These are phyloP conservation scores for Sipunculus nudus DNA, from an alignment of 2,888 invertebrate genomes.

Conservation along the genomic window DNA sequence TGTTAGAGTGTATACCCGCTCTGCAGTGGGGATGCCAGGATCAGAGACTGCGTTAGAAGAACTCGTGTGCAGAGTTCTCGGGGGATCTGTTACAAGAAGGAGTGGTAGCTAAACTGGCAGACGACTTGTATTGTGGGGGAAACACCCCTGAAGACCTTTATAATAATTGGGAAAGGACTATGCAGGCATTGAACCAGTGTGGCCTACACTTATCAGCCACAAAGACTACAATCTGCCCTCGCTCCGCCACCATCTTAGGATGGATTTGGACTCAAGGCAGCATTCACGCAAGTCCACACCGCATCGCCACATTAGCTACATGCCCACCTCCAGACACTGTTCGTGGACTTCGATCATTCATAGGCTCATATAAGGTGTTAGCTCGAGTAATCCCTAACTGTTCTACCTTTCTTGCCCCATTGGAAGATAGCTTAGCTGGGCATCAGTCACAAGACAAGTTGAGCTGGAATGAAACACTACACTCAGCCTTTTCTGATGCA, in stretches of 20 bases:
- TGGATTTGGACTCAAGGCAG: conserved; percentile 28
- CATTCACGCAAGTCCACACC: conserved; percentile 22
- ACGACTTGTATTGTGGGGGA: conserved; percentile 16
- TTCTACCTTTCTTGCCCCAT: neutral
- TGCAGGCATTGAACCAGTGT: conserved; percentile 9
- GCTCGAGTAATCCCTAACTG: conserved; percentile 9
- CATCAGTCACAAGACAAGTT: neutral
- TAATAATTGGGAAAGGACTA: conserved; percentile 10
- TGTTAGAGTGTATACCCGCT: conserved; percentile 16
- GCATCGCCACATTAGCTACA: conserved; percentile 1
- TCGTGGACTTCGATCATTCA: neutral
- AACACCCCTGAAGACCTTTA: conserved; percentile 7
- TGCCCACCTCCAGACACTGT: conserved; percentile 9
- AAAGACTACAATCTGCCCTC: conserved; percentile 15
- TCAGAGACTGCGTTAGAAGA: conserved; percentile 33
- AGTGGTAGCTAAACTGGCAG: conserved; percentile 25
- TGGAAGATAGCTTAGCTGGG: neutral
- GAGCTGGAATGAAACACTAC: neutral
- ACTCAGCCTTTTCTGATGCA: neutral
- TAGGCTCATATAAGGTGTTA: conserved; percentile 6
- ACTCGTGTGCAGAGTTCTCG: conserved; percentile 29
- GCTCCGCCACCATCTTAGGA: neutral
- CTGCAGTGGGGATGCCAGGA: conserved; percentile 38
- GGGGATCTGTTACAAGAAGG: conserved; percentile 31
- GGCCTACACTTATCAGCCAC: conserved; percentile 13